Evolutionary conservation across 2,888 invertebrate genomes (phyloP).

Genomic region (Lasioglossum calceatum): DNA sequence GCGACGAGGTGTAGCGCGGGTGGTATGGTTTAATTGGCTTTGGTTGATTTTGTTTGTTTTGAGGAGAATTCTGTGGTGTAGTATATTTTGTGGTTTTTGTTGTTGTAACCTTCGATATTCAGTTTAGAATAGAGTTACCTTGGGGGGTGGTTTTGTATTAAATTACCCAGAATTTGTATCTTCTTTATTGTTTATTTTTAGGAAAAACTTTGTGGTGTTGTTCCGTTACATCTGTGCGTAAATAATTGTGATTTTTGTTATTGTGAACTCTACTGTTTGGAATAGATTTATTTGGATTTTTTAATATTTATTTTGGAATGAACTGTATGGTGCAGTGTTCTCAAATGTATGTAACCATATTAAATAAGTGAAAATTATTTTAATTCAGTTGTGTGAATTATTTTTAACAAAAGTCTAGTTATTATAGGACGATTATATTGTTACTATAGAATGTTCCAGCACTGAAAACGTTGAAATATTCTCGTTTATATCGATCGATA

Average conservation of each 20-base stretch:
- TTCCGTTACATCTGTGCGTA: not conserved
- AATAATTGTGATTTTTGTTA: not conserved
- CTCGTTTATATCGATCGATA: constrained; percentile 20
- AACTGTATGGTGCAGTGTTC: no score
- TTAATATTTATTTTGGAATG: not conserved
- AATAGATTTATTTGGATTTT: not conserved
- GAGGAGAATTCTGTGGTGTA: not conserved
- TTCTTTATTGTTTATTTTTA: not conserved
- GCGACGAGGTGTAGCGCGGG: not conserved
- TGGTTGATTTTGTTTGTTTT: not conserved
- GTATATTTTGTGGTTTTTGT: not conserved
- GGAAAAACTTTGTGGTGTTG: not conserved
- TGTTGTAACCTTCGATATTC: not conserved
- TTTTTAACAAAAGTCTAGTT: no score
- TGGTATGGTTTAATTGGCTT: not conserved
- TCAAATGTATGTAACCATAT: no score
- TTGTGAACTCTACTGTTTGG: no score
- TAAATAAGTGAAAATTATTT: no score
- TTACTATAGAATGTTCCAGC: not conserved
- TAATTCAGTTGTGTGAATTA: no score
- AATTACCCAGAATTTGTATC: not conserved
- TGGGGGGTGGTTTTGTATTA: not conserved
- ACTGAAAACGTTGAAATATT: constrained; percentile 10
- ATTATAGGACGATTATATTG: not conserved
- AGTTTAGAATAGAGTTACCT: not conserved